Evolutionary conservation across 1,140 invertebrate species (phyloP).

Genomic region (Bilobella aurantiaca): DNA sequence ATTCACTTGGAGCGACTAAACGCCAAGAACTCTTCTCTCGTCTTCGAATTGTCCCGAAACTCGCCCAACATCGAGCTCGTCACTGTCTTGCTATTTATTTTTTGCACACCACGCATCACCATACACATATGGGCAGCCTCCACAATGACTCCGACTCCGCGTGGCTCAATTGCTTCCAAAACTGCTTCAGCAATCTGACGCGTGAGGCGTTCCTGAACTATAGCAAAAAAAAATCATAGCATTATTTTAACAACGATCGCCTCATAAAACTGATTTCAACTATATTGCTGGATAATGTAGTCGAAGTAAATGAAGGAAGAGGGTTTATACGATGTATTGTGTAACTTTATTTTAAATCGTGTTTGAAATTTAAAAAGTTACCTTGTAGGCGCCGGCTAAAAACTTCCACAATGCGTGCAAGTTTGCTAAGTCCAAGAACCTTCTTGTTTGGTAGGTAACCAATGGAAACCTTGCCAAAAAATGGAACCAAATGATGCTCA

Average conservation of each 20-base stretch:
- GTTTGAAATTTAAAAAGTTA: too few relatives aligned
- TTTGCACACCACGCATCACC: conserved; percentile 99
- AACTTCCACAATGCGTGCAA: conserved; percentile 95
- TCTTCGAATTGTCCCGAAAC: conserved; percentile 96
- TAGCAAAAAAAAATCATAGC: too few relatives aligned
- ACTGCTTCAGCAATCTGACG: conserved; percentile 97
- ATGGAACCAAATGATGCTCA: conserved; percentile 97
- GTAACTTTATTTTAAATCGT: too few relatives aligned
- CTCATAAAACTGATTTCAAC: too few relatives aligned
- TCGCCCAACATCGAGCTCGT: conserved; percentile 99
- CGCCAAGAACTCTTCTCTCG: conserved; percentile 92
- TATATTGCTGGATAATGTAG: too few relatives aligned
- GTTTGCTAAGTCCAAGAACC: conserved; percentile 89
- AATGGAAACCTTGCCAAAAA: conserved; percentile 98
- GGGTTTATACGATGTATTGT: too few relatives aligned
- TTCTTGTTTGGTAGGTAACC: conserved; percentile 97
- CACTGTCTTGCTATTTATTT: conserved; percentile 96
- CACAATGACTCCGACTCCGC: conserved; percentile 95
- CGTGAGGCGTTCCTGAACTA: conserved; percentile 93
- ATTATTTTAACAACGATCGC: too few relatives aligned
- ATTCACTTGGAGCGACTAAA: conserved; percentile 66
- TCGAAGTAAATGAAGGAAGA: too few relatives aligned
- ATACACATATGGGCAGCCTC: conserved; percentile 99
- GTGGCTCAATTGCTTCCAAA: conserved; percentile 91
- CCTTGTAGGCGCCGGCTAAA: conserved; percentile 85